Percentiles rank a stretch among this genome's conserved stretches.
These are phyloP conservation scores for Tachysurus vachellii DNA, from an alignment of 2,113 vertebrate genomes.

Conservation along the genomic window DNA sequence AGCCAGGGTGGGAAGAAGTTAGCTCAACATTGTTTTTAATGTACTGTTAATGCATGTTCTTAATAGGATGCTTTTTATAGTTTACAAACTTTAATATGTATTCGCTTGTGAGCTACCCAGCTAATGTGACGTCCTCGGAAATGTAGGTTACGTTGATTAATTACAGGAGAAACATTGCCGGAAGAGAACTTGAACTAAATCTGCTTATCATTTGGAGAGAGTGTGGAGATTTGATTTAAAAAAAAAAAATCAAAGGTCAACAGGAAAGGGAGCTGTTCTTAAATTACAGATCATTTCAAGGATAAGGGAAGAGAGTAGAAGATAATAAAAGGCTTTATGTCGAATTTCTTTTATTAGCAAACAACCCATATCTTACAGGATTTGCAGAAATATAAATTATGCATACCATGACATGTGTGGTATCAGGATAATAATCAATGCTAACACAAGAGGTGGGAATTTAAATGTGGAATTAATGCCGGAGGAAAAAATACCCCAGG, in stretches of 20 bases:
- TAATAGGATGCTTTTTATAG: neutral
- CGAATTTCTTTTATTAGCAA: neutral
- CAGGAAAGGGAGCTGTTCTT: neutral
- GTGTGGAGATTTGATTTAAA: neutral
- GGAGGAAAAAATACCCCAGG: neutral
- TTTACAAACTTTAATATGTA: neutral
- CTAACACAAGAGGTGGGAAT: neutral
- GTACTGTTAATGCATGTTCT: neutral
- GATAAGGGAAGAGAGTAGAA: neutral
- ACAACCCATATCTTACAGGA: neutral
- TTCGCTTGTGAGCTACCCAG: neutral
- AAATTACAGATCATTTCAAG: neutral
- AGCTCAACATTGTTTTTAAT: neutral
- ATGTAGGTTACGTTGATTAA: neutral
- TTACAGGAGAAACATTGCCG: neutral
- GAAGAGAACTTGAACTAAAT: too few relatives aligned
- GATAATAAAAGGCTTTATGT: neutral
- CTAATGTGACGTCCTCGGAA: neutral
- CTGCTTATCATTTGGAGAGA: neutral
- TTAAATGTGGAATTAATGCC: neutral
- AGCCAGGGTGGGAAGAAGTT: neutral
- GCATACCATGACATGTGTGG: neutral
- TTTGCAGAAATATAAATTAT: neutral
- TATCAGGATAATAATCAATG: neutral
- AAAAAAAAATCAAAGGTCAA: neutral